Evolutionary conservation across 2,797 vertebrate genomes (phyloP).

Genomic region (Arnoldichthys spilopterus): DNA sequence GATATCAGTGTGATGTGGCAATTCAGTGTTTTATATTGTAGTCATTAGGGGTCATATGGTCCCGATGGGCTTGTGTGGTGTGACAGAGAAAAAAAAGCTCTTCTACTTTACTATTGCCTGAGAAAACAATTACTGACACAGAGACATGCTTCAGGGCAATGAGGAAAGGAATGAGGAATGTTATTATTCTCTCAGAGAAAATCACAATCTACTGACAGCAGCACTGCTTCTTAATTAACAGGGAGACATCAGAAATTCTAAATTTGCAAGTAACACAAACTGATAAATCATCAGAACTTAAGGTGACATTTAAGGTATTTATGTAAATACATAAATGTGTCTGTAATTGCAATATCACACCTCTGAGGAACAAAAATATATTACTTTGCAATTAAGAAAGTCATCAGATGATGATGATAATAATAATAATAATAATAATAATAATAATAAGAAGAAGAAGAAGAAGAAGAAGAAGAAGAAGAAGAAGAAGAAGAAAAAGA

Average conservation of each 20-base stretch:
- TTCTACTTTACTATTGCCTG: slow-evolving; percentile 63
- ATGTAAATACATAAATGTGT: neutral
- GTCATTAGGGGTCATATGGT: slow-evolving; percentile 70
- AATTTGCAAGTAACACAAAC: slow-evolving; percentile 65
- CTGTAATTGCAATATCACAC: neutral
- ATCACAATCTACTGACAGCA: slow-evolving; percentile 66
- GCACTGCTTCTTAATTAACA: slow-evolving; percentile 55
- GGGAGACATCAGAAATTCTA: slow-evolving; percentile 58
- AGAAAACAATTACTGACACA: slow-evolving; percentile 71
- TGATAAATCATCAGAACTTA: slow-evolving; percentile 54
- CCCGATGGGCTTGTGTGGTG: slow-evolving; percentile 63
- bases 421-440: too few species aligned
- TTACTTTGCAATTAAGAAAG: neutral
- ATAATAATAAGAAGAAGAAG: too few species aligned
- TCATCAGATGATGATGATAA: too few species aligned
- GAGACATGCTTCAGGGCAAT: slow-evolving; percentile 68
- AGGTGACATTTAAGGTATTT: neutral
- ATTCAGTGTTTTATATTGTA: slow-evolving; percentile 75
- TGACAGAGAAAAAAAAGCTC: slow-evolving; percentile 63
- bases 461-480: too few species aligned
- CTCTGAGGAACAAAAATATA: neutral
- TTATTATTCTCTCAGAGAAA: slow-evolving; percentile 62
- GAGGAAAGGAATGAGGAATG: too few species aligned
- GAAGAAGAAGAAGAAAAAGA: too few species aligned
- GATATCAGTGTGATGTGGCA: slow-evolving; percentile 67